Conservation (phyloP, 2,113 vertebrate species). For the Peromyscus californicus region DNA sequence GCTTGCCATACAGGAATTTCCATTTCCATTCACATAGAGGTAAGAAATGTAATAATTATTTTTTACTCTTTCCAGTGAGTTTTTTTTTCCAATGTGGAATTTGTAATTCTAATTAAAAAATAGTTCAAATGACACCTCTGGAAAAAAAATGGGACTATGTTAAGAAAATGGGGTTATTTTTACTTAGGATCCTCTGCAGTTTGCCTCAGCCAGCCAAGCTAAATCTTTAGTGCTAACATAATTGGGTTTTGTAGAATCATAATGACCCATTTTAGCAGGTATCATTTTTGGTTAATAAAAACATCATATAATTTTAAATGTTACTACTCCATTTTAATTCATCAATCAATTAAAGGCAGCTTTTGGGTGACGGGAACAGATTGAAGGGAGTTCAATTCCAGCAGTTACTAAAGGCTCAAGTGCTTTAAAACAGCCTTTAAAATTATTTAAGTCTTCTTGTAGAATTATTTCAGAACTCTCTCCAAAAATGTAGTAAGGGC, state of each 20-base stretch:
- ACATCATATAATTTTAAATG: constrained; percentile 75
- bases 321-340: constrained; percentile 72
- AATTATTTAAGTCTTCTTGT: constrained; percentile 1
- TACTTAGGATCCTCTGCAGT: constrained; percentile 51
- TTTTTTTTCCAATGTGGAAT: neutral
- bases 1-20: constrained; percentile 22
- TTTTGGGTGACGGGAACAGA: constrained; percentile 39
- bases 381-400: neutral
- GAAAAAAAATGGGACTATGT: constrained; percentile 48
- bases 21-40: neutral
- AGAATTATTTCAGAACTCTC: constrained; percentile 18
- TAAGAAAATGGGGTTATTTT: constrained; percentile 76
- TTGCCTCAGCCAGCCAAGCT: constrained; percentile 56
- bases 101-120: constrained; percentile 78
- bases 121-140: constrained; percentile 58
- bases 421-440: neutral
- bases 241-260: constrained; percentile 74
- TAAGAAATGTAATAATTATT: constrained; percentile 34
- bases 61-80: constrained; percentile 52
- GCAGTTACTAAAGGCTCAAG: constrained; percentile 58
- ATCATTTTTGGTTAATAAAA: constrained; percentile 81
- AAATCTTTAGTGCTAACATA: constrained; percentile 71
- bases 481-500: neutral
- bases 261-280: constrained; percentile 77
- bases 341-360: constrained; percentile 31